phyloP scores from a whole-genome alignment of 2,113 vertebrate genomes.

The Engraulis encrasicolus region DNA sequence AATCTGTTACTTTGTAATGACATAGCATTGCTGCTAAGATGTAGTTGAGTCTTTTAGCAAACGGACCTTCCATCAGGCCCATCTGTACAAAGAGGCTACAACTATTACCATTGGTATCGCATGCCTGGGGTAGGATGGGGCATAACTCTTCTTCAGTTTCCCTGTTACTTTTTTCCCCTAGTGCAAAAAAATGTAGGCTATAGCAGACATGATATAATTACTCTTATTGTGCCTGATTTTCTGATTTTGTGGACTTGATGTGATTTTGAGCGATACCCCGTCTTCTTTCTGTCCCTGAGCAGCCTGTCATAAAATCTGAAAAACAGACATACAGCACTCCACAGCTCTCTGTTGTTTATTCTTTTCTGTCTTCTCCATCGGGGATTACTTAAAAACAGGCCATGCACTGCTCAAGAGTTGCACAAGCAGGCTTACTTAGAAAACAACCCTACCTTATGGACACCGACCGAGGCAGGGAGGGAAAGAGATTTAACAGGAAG shows the following conservation, averaged over 20 bases:
- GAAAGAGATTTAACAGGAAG: too few species aligned
- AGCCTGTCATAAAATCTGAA: not conserved
- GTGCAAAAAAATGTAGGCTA: too few species aligned
- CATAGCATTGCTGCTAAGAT: too few species aligned
- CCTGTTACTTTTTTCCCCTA: too few species aligned
- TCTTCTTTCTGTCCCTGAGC: not conserved
- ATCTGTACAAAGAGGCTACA: too few species aligned
- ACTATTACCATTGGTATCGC: too few species aligned
- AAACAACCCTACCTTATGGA: not conserved
- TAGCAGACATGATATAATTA: not conserved
- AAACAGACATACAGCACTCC: not conserved
- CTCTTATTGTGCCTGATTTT: not conserved
- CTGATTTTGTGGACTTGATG: not conserved
- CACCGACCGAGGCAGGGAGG: not conserved
- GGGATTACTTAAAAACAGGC: conserved; percentile 14
- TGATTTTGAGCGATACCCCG: not conserved
- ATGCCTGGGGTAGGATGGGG: too few species aligned
- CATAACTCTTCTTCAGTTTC: too few species aligned
- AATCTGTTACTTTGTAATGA: too few species aligned
- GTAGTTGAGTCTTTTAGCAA: too few species aligned
- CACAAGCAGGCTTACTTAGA: conserved; percentile 12
- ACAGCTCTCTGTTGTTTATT: not conserved
- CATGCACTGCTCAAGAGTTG: not conserved
- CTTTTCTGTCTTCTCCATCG: not conserved
- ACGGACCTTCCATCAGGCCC: too few species aligned